A percentile compares a stretch with the other conserved stretches of the same genome.
These are phyloP conservation scores for Hirudinaria manillensis DNA, from an alignment of 2,888 invertebrate genomes.

Conservation along the genomic window DNA sequence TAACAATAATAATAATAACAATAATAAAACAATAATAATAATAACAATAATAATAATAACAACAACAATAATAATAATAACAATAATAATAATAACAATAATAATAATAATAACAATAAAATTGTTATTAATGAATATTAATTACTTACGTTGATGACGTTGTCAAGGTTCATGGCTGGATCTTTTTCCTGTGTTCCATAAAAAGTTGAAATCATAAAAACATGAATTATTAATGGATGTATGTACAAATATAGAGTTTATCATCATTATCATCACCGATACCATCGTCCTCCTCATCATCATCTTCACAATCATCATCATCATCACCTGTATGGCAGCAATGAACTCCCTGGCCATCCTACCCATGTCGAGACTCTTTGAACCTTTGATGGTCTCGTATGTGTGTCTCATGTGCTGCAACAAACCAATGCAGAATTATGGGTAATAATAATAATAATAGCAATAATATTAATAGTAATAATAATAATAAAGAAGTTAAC, in stretches of 20 bases:
- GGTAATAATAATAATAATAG: neutral
- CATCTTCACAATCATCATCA: neutral
- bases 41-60: too few species aligned
- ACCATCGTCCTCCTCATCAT: neutral
- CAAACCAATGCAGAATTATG: too few species aligned
- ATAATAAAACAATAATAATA: too few species aligned
- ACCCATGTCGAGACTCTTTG: constrained; percentile 28
- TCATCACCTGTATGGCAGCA: constrained; percentile 24
- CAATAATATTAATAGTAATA: neutral
- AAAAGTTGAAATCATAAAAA: too few species aligned
- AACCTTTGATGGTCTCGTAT: constrained; percentile 60
- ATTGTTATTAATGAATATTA: neutral
- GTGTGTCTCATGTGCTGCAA: constrained; percentile 61
- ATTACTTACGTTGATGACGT: constrained; percentile 4
- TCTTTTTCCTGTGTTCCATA: neutral
- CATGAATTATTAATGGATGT: neutral
- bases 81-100: too few species aligned
- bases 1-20: too few species aligned
- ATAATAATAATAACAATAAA: too few species aligned
- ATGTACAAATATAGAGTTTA: too few species aligned
- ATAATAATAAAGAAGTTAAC: neutral
- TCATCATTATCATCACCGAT: neutral
- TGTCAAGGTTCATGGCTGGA: neutral
- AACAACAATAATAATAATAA: too few species aligned
- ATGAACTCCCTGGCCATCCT: constrained; percentile 29